Percentiles rank a stretch among this genome's conserved stretches.
Evolutionary conservation across 2,797 vertebrate genomes (phyloP).

Genomic region (Myiotriccus ornatus): DNA sequence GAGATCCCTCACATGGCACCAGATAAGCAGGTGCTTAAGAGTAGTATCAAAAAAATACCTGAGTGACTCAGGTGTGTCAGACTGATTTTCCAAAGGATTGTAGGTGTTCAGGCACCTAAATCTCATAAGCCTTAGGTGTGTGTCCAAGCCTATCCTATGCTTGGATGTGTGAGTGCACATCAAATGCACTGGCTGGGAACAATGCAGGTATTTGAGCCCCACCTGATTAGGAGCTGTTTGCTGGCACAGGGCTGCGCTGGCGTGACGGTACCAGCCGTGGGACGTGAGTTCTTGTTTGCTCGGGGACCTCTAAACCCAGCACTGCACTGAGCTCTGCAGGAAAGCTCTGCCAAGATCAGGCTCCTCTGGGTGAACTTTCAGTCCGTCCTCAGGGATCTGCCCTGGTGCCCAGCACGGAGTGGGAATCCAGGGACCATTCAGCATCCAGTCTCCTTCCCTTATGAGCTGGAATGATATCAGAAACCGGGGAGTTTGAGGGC

Average conservation of each 20-base stretch:
- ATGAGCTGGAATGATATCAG: not conserved
- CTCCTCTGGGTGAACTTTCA: not conserved
- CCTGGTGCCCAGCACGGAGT: accelerated
- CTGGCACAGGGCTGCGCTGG: not conserved
- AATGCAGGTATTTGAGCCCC: not conserved
- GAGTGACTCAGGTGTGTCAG: not conserved
- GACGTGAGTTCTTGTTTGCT: not conserved
- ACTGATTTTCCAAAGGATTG: not conserved
- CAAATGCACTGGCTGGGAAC: not conserved
- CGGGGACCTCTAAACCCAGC: not conserved
- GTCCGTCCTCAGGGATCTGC: not conserved
- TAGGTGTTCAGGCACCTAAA: not conserved
- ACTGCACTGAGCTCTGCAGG: not conserved
- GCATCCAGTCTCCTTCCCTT: not conserved
- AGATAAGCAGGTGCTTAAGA: not conserved
- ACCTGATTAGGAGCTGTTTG: not conserved
- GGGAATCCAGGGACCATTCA: not conserved
- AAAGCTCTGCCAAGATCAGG: not conserved
- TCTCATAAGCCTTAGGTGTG: not conserved
- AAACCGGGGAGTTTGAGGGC: not conserved
- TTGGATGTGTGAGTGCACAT: not conserved
- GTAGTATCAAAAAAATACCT: not conserved
- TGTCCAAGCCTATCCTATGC: not conserved
- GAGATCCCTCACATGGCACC: not conserved
- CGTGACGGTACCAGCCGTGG: not conserved